Evolutionary conservation across 2,113 vertebrate species (phyloP).

Genomic region (Oostethus manadensis): DNA sequence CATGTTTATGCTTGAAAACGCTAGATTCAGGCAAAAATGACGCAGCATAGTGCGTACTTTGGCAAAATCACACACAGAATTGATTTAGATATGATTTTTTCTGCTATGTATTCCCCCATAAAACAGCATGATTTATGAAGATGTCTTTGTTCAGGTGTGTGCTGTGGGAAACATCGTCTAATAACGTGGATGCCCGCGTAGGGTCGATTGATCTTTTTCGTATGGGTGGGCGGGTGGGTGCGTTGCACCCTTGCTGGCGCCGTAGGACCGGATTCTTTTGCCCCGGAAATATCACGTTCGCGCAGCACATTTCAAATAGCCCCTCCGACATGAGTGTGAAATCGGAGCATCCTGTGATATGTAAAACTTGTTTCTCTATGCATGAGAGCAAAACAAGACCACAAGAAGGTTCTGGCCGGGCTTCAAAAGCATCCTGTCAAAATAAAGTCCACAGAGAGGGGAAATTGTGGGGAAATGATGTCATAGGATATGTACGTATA

Average conservation of each 20-base stretch:
- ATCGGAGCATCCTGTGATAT: conserved; percentile 48
- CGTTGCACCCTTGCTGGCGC: conserved; percentile 1
- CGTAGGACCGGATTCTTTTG: not conserved
- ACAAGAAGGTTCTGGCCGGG: conserved; percentile 42
- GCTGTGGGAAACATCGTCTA: too few relatives aligned
- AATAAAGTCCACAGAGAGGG: conserved; percentile 49
- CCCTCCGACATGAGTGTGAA: conserved; percentile 19
- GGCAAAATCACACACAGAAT: too few relatives aligned
- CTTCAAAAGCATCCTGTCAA: conserved; percentile 56
- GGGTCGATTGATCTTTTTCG: too few relatives aligned
- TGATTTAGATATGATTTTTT: too few relatives aligned
- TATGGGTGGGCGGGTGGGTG: not conserved
- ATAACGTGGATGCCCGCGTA: too few relatives aligned
- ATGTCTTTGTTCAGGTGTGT: too few relatives aligned
- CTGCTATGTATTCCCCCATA: too few relatives aligned
- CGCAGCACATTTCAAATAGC: conserved; percentile 29
- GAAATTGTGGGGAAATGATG: conserved; percentile 52
- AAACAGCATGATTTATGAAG: too few relatives aligned
- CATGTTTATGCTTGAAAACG: too few relatives aligned
- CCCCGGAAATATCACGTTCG: conserved; percentile 16
- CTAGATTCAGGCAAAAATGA: too few relatives aligned
- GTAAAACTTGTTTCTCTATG: conserved; percentile 52
- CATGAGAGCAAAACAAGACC: conserved; percentile 49
- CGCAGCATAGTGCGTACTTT: too few relatives aligned
- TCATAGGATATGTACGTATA: conserved; percentile 48